A percentile compares a stretch with the other conserved stretches of the same genome.
Conservation (phyloP, 2,797 vertebrate genomes). For the Enteromius mattozi region DNA sequence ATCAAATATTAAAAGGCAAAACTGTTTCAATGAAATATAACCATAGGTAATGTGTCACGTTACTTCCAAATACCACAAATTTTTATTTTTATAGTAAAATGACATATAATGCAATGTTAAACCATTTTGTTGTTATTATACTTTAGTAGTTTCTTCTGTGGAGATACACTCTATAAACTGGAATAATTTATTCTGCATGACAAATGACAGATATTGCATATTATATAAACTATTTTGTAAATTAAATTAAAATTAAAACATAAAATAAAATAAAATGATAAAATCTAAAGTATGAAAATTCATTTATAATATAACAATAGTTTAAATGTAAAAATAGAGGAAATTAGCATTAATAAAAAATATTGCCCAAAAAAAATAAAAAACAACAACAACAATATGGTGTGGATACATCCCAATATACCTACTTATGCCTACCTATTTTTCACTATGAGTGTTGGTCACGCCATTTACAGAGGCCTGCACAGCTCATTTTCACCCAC, state of each 20-base stretch:
- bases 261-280: slow-evolving; percentile 40
- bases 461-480: slow-evolving; percentile 37
- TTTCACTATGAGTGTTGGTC: slow-evolving; percentile 67
- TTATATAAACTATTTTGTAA: background rate
- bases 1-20: background rate
- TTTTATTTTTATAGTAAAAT: background rate
- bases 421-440: background rate
- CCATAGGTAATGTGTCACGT: background rate
- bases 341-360: background rate
- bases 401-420: background rate
- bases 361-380: background rate
- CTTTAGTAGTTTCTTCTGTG: background rate
- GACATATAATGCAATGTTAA: background rate
- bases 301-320: no score
- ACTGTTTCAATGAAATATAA: background rate
- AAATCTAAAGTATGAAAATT: slow-evolving; percentile 42
- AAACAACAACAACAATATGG: background rate
- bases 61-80: background rate
- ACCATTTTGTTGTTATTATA: background rate
- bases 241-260: background rate
- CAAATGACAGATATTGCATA: background rate
- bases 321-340: background rate
- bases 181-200: background rate
- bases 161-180: background rate
- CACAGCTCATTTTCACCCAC: slow-evolving; percentile 47